phyloP scores from a whole-genome alignment of 2,113 vertebrate species.

The Ibidorhyncha struthersii region DNA sequence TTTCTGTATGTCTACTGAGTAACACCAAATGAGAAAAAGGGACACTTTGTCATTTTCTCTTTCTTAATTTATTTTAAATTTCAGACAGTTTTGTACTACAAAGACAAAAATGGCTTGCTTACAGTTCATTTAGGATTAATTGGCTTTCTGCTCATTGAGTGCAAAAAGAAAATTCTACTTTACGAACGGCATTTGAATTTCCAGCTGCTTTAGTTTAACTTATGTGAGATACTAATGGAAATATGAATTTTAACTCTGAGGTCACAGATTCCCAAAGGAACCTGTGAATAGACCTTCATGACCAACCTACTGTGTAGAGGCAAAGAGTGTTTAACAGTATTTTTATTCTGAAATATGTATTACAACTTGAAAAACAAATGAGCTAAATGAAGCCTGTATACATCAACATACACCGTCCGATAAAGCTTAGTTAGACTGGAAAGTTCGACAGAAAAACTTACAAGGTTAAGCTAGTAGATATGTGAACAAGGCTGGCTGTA shows the following conservation, averaged over 20 bases:
- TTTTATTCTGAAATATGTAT: background rate
- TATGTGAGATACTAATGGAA: background rate
- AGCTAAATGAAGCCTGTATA: background rate
- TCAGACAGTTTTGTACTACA: background rate
- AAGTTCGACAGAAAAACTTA: background rate
- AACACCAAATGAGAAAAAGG: background rate
- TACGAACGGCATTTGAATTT: background rate
- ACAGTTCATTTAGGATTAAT: background rate
- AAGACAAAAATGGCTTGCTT: background rate
- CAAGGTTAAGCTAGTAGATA: background rate
- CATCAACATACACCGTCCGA: background rate
- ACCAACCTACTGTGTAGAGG: background rate
- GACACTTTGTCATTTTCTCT: background rate
- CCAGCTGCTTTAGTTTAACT: background rate
- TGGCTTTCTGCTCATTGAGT: background rate
- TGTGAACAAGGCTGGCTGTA: background rate
- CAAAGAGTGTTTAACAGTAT: rapidly evolving
- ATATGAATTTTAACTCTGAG: background rate
- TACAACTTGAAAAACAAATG: background rate
- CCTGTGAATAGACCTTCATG: background rate
- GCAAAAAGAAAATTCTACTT: background rate
- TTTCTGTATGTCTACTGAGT: background rate
- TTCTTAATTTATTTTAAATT: background rate
- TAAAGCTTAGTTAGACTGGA: background rate
- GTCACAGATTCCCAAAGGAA: background rate